Conservation (phyloP, 37 sponge, comb jelly and placozoan species). For the Oscarella lobularis region DNA sequence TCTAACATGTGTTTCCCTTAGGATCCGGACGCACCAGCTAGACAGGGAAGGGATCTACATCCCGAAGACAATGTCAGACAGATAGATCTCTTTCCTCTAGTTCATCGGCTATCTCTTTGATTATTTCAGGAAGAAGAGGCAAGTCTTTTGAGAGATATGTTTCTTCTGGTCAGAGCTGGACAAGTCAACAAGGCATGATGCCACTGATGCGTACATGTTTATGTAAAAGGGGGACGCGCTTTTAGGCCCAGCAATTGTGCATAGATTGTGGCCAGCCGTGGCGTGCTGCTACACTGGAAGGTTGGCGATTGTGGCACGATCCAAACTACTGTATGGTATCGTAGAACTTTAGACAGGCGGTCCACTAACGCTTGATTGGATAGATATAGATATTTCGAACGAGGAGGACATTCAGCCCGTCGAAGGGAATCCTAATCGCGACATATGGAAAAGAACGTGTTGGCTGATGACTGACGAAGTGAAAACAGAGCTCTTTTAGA, state of each 20-base stretch:
- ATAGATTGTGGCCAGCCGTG: constrained; percentile 61
- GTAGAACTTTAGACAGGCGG: not conserved
- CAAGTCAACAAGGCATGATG: constrained; percentile 21
- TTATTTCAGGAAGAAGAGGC: constrained; percentile 49
- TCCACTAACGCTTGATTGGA: not conserved
- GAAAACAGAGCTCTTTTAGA: too few species aligned
- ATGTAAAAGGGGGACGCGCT: not conserved
- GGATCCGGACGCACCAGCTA: not conserved
- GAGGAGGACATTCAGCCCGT: constrained; percentile 36
- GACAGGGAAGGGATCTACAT: not conserved
- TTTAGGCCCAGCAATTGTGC: constrained; percentile 78
- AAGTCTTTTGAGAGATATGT: constrained; percentile 59
- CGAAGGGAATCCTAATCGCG: constrained; percentile 69
- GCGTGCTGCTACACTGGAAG: constrained; percentile 76
- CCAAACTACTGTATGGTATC: constrained; percentile 39
- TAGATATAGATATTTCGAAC: too few species aligned
- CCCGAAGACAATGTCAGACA: not conserved
- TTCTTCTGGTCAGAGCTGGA: constrained; percentile 74
- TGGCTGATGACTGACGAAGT: too few species aligned
- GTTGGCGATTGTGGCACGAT: constrained; percentile 84
- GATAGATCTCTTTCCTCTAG: not conserved
- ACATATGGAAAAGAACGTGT: constrained; percentile 97
- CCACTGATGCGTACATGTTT: not conserved
- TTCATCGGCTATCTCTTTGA: not conserved
- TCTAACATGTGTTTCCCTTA: not conserved